phyloP scores from a whole-genome alignment of 2,888 invertebrate species.

The Drosophila limbata region DNA sequence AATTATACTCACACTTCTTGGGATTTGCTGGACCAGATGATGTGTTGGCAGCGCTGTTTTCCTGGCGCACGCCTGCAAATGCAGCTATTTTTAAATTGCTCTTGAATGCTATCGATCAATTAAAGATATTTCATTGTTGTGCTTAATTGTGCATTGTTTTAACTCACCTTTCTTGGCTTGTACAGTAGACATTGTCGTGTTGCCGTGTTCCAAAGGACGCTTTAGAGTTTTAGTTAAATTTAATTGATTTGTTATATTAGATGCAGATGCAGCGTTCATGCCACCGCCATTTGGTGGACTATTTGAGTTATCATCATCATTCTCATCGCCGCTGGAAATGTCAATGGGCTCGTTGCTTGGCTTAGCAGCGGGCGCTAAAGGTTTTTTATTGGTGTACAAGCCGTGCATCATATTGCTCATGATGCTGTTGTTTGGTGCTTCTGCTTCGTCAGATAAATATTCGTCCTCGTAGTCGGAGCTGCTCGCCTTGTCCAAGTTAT shows the following conservation, averaged over 20 bases:
- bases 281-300: conserved; percentile 52
- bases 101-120: conserved; percentile 28
- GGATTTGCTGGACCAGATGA: conserved; percentile 2
- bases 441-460: conserved; percentile 49
- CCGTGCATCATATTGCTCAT: conserved; percentile 85
- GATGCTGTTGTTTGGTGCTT: conserved; percentile 63
- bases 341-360: conserved; percentile 88
- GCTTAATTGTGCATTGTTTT: neutral
- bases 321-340: conserved; percentile 91
- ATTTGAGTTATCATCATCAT: conserved; percentile 85
- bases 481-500: conserved; percentile 86
- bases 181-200: neutral
- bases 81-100: conserved; percentile 3
- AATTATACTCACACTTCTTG: conserved; percentile 48
- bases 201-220: conserved; percentile 36
- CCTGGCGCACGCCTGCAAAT: conserved; percentile 25
- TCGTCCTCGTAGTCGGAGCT: conserved; percentile 86
- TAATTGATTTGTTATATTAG: neutral
- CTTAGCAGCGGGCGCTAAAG: conserved; percentile 32
- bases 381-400: conserved; percentile 85
- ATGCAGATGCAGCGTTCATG: neutral
- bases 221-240: conserved; percentile 30
- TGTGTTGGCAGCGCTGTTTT: conserved; percentile 14
- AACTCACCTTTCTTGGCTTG: conserved; percentile 59
- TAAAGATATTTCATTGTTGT: neutral